Conservation (phyloP, 2,888 invertebrate species). For the Apamea crenata region DNA sequence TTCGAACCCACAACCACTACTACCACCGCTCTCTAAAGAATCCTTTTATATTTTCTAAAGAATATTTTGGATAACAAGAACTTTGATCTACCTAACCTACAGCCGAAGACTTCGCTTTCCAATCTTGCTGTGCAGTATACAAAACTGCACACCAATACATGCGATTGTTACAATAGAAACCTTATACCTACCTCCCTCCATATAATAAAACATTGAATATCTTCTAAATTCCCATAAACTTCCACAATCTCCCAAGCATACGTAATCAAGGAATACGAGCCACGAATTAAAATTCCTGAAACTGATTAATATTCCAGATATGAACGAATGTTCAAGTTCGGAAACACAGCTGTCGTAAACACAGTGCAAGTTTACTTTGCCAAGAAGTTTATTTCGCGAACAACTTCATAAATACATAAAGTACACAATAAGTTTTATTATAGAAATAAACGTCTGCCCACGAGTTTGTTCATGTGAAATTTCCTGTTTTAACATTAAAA, state of each 20-base stretch:
- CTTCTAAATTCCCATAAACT: not conserved
- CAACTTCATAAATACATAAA: slow-evolving; percentile 30
- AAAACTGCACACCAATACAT: not conserved
- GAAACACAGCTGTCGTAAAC: slow-evolving; percentile 60
- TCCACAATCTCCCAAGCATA: slow-evolving; percentile 25
- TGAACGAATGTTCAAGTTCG: slow-evolving; percentile 46
- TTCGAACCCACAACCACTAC: too few species aligned
- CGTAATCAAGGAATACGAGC: slow-evolving; percentile 29
- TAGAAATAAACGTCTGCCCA: not conserved
- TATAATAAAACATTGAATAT: not conserved
- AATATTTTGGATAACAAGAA: too few species aligned
- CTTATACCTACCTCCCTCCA: too few species aligned
- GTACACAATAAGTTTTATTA: not conserved
- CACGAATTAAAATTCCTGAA: slow-evolving; percentile 43
- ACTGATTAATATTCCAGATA: slow-evolving; percentile 64
- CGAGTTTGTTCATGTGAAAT: not conserved
- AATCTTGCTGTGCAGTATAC: not conserved
- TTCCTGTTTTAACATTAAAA: not conserved
- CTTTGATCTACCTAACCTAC: too few species aligned
- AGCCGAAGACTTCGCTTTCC: not conserved
- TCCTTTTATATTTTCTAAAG: too few species aligned
- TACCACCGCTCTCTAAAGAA: too few species aligned
- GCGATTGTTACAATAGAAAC: not conserved
- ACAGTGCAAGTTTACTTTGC: slow-evolving; percentile 40
- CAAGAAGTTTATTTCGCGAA: slow-evolving; percentile 49